phyloP scores from a whole-genome alignment of 2,797 vertebrate genomes.

The Lagodon rhomboides region DNA sequence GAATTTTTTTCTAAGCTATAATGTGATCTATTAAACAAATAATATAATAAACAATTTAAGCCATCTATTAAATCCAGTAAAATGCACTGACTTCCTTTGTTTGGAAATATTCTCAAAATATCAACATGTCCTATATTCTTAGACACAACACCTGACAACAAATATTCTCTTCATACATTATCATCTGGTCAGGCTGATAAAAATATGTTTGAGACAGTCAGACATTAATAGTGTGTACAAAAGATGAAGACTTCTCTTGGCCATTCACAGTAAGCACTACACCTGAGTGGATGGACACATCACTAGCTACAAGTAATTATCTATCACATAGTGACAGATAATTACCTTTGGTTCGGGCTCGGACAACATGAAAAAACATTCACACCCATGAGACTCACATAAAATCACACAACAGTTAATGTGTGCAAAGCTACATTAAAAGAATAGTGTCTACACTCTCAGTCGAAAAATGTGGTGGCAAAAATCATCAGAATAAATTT shows the following conservation, averaged over 20 bases:
- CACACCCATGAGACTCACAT: no score
- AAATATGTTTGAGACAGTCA: not conserved
- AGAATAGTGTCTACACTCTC: no score
- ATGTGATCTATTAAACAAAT: not conserved
- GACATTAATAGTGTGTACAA: not conserved
- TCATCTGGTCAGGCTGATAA: not conserved
- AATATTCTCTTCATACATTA: not conserved
- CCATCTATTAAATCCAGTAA: no score
- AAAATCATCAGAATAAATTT: not conserved
- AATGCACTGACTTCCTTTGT: no score
- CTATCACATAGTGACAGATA: no score
- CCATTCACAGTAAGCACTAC: not conserved
- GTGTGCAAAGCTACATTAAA: no score
- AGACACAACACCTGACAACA: not conserved
- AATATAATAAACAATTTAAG: not conserved
- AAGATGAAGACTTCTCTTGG: not conserved
- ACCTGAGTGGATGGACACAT: not conserved
- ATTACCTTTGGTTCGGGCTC: no score
- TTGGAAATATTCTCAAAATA: not conserved
- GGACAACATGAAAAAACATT: no score
- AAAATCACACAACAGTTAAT: no score
- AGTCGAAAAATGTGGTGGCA: constrained; percentile 1
- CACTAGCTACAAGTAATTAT: no score
- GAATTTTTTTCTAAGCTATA: not conserved
- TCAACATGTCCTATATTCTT: not conserved